Evolutionary conservation across 37 sponge, comb jelly and placozoan species (phyloP), one percentile per base, ranked within the genome.

Genomic region (Halichondria panicea): DNA sequence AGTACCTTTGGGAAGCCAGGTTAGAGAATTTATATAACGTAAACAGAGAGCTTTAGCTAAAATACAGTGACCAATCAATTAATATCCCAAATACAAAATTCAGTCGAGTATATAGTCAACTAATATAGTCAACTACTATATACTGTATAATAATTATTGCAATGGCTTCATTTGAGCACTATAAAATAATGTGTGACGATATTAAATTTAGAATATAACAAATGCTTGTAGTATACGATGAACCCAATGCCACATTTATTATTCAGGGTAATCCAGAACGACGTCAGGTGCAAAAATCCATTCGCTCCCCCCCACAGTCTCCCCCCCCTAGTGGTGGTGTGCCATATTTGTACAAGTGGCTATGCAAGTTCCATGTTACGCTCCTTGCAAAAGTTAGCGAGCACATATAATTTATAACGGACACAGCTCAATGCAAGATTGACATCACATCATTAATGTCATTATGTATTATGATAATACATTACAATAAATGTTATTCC

Each of bases 321-420:
- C 72, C 71, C 15, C 64, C 86, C 5, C 43, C 53, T n/a, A 57
- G 38, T 13, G 53, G 43, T 24, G n/a, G 69, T 15, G 36, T 56
- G 6, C 88, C 88, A 12, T 56, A 67, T n/a, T 82, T 87, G 46
- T 87, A 81, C 72, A 60, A 63, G 64, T 87, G 88, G 88, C 21
- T 81, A 4, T 87, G 77, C 63, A 76, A 54, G 41, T 75, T 87
- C 36, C 75, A 76, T 48, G 65, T 44, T 36, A 19, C 52, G 21
- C 57, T 87, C 13, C 34, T 87, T 15, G 82, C 88, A 25, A 87
- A 87, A 82, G 81, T 79, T n/a, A n/a, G n/a, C n/a, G n/a, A n/a
- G n/a, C n/a, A n/a, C n/a, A n/a, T n/a, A n/a, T n/a, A n/a, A n/a
- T n/a, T n/a, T n/a, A n/a, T n/a, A n/a, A n/a, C n/a, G n/a, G n/a